Conservation (phyloP, 2,113 vertebrate genomes). For the Silurus meridionalis region DNA sequence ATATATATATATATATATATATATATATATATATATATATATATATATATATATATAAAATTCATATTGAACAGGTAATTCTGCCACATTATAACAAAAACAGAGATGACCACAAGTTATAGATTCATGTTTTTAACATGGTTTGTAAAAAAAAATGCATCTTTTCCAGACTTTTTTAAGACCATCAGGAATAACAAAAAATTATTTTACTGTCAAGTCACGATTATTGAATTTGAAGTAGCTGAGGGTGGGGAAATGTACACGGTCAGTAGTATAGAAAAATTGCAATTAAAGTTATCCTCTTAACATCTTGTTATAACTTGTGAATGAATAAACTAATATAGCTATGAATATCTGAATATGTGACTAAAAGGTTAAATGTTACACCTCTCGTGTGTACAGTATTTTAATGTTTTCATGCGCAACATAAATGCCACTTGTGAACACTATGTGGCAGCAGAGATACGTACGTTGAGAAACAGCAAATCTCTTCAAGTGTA, state of each 20-base stretch:
- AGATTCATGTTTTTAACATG: background rate
- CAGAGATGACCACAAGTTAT: background rate
- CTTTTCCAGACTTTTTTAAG: background rate
- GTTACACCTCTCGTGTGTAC: background rate
- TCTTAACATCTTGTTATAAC: background rate
- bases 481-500: background rate
- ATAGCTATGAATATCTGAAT: background rate
- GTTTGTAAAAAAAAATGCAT: background rate
- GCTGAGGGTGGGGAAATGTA: background rate
- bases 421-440: background rate
- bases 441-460: constrained; percentile 58
- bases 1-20: background rate
- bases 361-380: background rate
- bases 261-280: background rate
- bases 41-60: background rate
- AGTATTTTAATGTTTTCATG: too few relatives aligned
- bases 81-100: background rate
- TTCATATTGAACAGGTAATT: background rate
- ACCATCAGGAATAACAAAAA: background rate
- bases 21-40: background rate
- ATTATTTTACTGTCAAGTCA: background rate
- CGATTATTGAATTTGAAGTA: background rate
- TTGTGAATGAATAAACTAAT: background rate
- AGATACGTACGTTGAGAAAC: constrained; percentile 23
- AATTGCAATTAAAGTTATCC: background rate